Base-by-base conservation (phyloP, 92 coral and sea anemone species). In the Zoanthus gigantus region DNA sequence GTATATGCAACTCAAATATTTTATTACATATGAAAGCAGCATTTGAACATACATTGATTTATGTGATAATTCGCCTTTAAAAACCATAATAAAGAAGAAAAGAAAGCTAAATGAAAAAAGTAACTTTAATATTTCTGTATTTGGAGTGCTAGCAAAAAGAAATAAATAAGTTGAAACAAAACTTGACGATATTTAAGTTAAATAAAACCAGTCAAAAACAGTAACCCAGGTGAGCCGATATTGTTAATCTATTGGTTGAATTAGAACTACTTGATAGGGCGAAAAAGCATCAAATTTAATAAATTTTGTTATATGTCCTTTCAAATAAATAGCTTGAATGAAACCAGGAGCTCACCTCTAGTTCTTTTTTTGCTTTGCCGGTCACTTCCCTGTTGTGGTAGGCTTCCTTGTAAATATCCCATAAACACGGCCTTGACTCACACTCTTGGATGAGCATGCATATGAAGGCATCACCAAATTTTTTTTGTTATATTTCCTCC, bases 311-410 rank as follows among this genome's bases (percentile, higher is more conserved):
- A 4, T 54, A 4, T 54, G 60, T 54, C 60, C 60, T 54, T 54
- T 54, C 60, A 54, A 54, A 54, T 54, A 54, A 54, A 54, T 54
- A 54, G 60, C 60, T 54, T 54, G 60, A 54, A 3, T 54, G 60
- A 6, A 54, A 54, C 60, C 60, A 54, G 60, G 81, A 76, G 18
- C 32, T 76, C 58, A 30, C 82, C 82, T 77, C 82, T 50, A 78
- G 83, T 78, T 78, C 83, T 78, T 78, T 50, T 68, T 78, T 78
- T 16, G 69, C 83, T 78, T 78, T 78, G 37, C 67, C 68, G 44
- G 83, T 78, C 2, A 47, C 69, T 31, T 77, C 83, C 83, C 54
- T 11, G 46, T 78, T 52, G 69, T 78, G 83, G 68, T 78, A 78
- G 45, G 60, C 54, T 31, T 78, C 83, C n/a, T 68, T 56, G 46